phyloP scores from a whole-genome alignment of 2,113 vertebrate genomes.

The Tor tambroides region DNA sequence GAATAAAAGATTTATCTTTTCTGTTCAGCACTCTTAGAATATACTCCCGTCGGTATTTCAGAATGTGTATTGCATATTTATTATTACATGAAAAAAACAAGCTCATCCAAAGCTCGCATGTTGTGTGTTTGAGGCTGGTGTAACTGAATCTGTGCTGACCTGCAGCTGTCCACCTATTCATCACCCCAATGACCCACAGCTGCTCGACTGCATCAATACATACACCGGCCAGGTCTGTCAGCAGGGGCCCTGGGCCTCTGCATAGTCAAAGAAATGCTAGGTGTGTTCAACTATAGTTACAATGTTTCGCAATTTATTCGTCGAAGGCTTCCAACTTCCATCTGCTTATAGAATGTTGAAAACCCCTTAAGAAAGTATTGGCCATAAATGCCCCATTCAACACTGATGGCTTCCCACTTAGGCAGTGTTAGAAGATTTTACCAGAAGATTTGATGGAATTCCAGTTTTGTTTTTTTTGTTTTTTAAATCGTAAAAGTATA shows the following conservation, averaged over 20 bases:
- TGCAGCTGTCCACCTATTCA: conserved; percentile 20
- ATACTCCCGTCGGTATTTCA: not conserved
- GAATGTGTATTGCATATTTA: not conserved
- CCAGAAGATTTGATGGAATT: not conserved
- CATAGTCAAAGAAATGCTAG: not conserved
- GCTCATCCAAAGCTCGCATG: not conserved
- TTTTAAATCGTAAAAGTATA: not conserved
- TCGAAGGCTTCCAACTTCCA: not conserved
- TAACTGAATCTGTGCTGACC: not conserved
- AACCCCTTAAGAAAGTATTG: not conserved
- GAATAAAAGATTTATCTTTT: not conserved
- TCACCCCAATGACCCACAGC: conserved; percentile 27
- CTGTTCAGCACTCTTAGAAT: conserved; percentile 20
- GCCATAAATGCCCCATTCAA: not conserved
- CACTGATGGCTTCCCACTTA: not conserved
- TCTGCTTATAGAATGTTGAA: not conserved
- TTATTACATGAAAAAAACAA: conserved; percentile 2
- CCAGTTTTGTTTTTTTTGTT: not conserved
- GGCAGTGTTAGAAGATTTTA: not conserved
- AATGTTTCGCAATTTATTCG: not conserved
- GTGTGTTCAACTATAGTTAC: not conserved
- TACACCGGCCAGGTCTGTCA: not conserved
- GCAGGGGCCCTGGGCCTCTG: not conserved
- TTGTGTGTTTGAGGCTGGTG: not conserved
- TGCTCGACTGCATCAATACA: conserved; percentile 6